Evolutionary conservation across 2,888 invertebrate genomes (phyloP), one percentile per base, ranked within the genome.

Genomic region (Cheilosia vulpina): DNA sequence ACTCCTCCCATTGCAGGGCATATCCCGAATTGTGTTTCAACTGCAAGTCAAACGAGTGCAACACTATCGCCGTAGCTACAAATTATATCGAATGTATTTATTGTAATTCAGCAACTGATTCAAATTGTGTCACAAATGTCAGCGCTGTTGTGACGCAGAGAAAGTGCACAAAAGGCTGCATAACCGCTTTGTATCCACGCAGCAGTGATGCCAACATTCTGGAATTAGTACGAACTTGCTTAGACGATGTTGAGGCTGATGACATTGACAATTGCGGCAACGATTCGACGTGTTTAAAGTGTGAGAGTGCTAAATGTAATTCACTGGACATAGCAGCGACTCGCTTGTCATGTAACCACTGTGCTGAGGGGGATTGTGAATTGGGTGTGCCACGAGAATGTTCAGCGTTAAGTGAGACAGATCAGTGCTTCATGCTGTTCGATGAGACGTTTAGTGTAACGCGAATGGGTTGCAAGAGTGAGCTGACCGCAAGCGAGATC

Each of bases 31-130:
- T 88, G 11, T 89, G 89, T 27, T 88, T 88, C 57, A 88, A 81
- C 24, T 89, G 89, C 65, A 89, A 89, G 57, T 85, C 89, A 4
- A 88, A 89, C 52, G 87, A 84, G 11, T 89, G 89, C 41, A 89
- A 89, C 52, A 84, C 83, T 15, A 76, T 88, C 7, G 66, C 69
- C 0, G 75, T 75, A 31, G 34, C 80, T 1, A 31, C 53, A 2
- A 38, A 53, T 7, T 57, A n/a, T 21, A 58, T 87, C 21, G 76
- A 88, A n/a, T 89, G 89, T 52, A 55, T 87, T 6, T 88, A 87
- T 34, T 89, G 89, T 57, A 88, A 88, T 72, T 50, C 88, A 2
- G 53, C 87, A 2, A 66, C 41, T 9, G 79, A 88, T 69, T 24
- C 84, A 1, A 68, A 88, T 34, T 89, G 89, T 50, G 68, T 88